Conservation (phyloP, 2,888 invertebrate genomes). For the Germaria angustata region DNA sequence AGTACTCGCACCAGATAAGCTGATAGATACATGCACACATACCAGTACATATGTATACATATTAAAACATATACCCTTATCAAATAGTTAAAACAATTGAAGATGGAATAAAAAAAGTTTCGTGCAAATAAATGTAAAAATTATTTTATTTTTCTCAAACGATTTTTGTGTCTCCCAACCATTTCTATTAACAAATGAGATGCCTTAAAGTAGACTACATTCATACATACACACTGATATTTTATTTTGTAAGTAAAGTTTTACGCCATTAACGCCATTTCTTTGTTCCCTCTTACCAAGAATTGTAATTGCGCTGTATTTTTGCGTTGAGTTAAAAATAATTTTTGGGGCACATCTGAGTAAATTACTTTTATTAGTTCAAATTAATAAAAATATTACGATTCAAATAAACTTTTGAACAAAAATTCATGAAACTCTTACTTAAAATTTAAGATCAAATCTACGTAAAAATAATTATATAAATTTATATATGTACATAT, state of each 20-base stretch:
- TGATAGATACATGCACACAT: slow-evolving; percentile 44
- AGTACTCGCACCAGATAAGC: slow-evolving; percentile 21
- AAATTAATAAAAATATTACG: background rate
- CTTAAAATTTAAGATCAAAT: background rate
- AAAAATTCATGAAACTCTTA: background rate
- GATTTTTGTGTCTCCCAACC: background rate
- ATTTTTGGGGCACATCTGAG: background rate
- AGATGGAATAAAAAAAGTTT: background rate
- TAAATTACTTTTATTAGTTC: background rate
- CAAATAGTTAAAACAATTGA: slow-evolving; percentile 27
- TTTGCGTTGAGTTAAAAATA: background rate
- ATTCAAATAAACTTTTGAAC: too few relatives aligned
- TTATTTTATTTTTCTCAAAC: slow-evolving; percentile 21
- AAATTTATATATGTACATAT: too few relatives aligned
- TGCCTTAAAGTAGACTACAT: slow-evolving; percentile 18
- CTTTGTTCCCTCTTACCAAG: background rate
- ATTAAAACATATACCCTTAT: background rate
- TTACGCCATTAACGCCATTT: background rate
- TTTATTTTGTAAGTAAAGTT: background rate
- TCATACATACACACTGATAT: background rate
- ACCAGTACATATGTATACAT: background rate
- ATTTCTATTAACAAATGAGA: background rate
- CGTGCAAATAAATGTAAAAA: slow-evolving; percentile 19
- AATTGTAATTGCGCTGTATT: background rate
- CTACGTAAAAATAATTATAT: background rate